Percentiles rank a stretch among this genome's conserved stretches.
Conservation (phyloP, 2,888 invertebrate species). For the Rhagonycha lutea region DNA sequence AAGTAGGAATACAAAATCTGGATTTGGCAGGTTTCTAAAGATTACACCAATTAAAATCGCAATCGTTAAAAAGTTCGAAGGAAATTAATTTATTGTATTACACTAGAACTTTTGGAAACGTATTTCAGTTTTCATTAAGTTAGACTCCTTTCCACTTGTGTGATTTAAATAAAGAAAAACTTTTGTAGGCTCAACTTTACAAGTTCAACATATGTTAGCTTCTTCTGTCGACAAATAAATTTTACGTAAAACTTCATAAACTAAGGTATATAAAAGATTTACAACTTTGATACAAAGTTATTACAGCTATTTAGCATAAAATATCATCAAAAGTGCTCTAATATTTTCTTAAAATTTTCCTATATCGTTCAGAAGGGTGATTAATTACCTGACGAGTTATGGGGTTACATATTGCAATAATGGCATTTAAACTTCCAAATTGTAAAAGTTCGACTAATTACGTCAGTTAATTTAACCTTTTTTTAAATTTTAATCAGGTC, state of each 20-base stretch:
- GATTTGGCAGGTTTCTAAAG: neutral
- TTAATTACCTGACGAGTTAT: neutral
- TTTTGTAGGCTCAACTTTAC: neutral
- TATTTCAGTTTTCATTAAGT: neutral
- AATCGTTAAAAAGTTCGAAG: neutral
- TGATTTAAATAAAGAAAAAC: neutral
- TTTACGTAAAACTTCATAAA: neutral
- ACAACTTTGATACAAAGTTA: constrained; percentile 2
- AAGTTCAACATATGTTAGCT: neutral
- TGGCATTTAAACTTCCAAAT: neutral
- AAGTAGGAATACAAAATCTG: neutral
- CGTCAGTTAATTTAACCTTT: neutral
- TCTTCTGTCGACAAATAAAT: constrained; percentile 1
- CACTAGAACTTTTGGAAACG: neutral
- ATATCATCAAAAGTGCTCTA: neutral
- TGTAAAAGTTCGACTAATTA: neutral
- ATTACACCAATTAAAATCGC: neutral
- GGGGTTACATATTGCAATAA: neutral
- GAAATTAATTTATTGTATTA: neutral
- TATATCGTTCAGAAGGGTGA: neutral
- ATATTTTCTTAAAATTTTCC: neutral
- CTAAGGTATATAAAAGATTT: constrained; percentile 1
- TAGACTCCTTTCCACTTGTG: neutral
- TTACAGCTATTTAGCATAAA: neutral
- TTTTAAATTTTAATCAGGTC: neutral